A percentile compares a stretch with the other conserved stretches of the same genome.
These are phyloP conservation scores for Taeniopygia guttata DNA, from an alignment of 2,797 vertebrate species.

Conservation along the genomic window DNA sequence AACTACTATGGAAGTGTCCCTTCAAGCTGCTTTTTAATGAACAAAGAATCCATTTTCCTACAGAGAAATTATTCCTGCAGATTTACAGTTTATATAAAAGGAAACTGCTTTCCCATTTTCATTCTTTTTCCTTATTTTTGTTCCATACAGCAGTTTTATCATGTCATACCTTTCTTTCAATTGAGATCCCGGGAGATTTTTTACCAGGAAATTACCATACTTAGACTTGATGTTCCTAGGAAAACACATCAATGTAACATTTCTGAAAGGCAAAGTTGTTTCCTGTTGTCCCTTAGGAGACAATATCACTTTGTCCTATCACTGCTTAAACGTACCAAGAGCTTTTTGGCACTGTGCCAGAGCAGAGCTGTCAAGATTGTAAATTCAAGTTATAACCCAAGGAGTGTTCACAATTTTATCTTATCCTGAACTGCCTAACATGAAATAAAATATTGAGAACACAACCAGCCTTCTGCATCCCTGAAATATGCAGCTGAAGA, in stretches of 20 bases:
- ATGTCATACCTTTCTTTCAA: constrained; percentile 31
- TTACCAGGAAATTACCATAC: constrained; percentile 32
- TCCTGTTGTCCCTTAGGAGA: constrained; percentile 58
- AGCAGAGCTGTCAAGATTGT: constrained; percentile 53
- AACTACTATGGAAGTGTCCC: background rate
- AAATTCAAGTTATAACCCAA: constrained; percentile 65
- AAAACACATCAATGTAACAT: constrained; percentile 40
- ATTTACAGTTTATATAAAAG: background rate
- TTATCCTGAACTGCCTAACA: constrained; percentile 46
- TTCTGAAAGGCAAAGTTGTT: constrained; percentile 64
- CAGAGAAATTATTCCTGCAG: background rate
- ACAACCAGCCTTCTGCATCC: constrained; percentile 10
- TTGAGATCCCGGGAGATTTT: constrained; percentile 46
- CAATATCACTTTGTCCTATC: constrained; percentile 39
- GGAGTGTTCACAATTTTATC: constrained; percentile 24
- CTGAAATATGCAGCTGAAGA: constrained; percentile 2
- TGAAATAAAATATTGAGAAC: constrained; percentile 55
- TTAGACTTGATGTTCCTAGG: constrained; percentile 39
- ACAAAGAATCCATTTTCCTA: background rate
- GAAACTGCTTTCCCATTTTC: background rate
- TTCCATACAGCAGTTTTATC: constrained; percentile 7
- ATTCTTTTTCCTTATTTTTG: constrained; percentile 41
- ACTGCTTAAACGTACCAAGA: constrained; percentile 51
- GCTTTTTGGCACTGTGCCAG: constrained; percentile 9
- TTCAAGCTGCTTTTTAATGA: background rate